A percentile compares a stretch with the other conserved stretches of the same genome.
phyloP scores from a whole-genome alignment of 2,113 vertebrate species.

The Macquaria australasica region DNA sequence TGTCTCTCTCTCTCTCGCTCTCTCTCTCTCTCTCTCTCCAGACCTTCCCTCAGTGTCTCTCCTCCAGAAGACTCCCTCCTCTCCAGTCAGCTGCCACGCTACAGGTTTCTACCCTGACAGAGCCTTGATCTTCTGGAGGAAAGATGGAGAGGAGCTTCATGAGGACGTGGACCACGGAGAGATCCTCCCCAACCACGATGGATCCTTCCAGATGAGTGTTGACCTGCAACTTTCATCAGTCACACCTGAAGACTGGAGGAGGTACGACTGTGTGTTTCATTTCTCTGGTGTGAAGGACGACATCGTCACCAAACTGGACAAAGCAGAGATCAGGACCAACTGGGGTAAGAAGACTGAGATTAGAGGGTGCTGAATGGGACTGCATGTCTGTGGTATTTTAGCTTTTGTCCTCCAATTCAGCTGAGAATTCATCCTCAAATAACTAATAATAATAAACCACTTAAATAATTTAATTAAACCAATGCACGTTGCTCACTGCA shows the following conservation, averaged over 20 bases:
- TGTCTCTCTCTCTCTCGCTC: too few relatives aligned
- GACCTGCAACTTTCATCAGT: constrained; percentile 17
- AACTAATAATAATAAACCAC: too few relatives aligned
- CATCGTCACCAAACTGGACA: constrained; percentile 23
- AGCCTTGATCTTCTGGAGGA: constrained; percentile 47
- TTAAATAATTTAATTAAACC: too few relatives aligned
- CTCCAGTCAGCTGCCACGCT: constrained; percentile 28
- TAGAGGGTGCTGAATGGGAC: too few relatives aligned
- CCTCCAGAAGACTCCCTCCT: too few relatives aligned
- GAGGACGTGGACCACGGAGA: constrained; percentile 53
- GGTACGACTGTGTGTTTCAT: constrained; percentile 50
- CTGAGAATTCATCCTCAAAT: too few relatives aligned
- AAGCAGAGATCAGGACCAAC: background rate
- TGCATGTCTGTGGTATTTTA: too few relatives aligned
- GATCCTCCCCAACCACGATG: constrained; percentile 64
- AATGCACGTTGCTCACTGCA: too few relatives aligned
- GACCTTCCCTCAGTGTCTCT: background rate
- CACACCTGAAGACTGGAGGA: constrained; percentile 29
- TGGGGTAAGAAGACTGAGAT: too few relatives aligned
- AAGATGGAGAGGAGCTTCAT: constrained; percentile 46
- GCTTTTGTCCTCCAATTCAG: too few relatives aligned
- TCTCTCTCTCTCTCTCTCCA: too few relatives aligned
- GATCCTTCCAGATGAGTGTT: constrained; percentile 65
- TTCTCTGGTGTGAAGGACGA: background rate
- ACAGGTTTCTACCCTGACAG: constrained; percentile 57